Base-by-base conservation (phyloP, 2,797 vertebrate species). In the Oreochromis grahami region DNA sequence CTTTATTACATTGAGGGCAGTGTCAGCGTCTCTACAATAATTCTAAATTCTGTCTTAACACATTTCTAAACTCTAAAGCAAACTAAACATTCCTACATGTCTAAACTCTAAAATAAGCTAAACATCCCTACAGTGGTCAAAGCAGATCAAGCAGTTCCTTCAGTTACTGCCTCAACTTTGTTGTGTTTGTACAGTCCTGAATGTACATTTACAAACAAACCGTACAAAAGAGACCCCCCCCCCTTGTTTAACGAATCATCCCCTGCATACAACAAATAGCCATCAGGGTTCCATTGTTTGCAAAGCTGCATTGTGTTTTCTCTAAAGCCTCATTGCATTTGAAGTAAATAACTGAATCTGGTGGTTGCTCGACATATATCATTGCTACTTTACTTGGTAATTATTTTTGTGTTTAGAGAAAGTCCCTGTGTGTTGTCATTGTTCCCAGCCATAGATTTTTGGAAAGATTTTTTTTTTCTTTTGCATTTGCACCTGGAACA, bases 361-460 rank as follows among this genome's bases (percentile, higher is more conserved):
- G 76, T 83, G 89, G 90, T 84, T 84, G n/a, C 26, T 76, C 45
- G 34, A 26, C 82, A 85, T 89, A 80, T 55, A 82, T 91, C 90
- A 84, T 43, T 77, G 45, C 52, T 38, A 76, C 81, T 88, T 78
- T 60, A 85, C 38, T 63, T 53, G 45, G 70, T 86, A 85, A 90
- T 94, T 89, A 70, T 87, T 85, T 88, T 76, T 77, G 26, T 34
- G 19, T 60, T 26, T 78, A 74, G 85, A 88, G 53, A 78, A 87
- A 77, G 74, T 36, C 32, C 21, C 74, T 50, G 43, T 81, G 52
- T 81, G 34, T 78, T 87, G 78, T 63, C 68, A 79, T 77, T 86
- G 85, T 91, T 86, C 84, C 38, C 21, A 80, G 74, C 74, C 78
- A 89, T 88, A 80, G 84, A 88, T 87, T 86, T 84, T 90, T 53